These are phyloP conservation scores for Nycticorax nycticorax DNA, from an alignment of 2,113 vertebrate species.

Conservation along the genomic window DNA sequence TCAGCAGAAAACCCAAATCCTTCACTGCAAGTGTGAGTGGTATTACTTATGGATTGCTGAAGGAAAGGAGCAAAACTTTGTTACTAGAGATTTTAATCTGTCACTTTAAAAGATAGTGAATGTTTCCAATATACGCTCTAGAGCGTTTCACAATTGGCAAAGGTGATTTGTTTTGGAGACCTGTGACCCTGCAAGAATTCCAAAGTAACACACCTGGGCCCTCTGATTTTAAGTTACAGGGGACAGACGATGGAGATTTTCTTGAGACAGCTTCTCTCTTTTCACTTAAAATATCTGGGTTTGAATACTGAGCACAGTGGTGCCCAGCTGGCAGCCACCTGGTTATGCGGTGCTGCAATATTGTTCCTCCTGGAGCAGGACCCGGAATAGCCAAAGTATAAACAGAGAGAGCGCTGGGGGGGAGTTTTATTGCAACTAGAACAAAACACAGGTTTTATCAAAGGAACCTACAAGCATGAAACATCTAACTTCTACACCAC, in stretches of 20 bases:
- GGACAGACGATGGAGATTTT: not conserved
- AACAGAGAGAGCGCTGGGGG: not conserved
- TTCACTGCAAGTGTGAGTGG: not conserved
- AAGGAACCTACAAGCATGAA: not conserved
- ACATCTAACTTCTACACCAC: not conserved
- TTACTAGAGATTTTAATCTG: conserved; percentile 9
- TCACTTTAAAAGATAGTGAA: conserved; percentile 4
- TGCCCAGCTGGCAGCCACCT: not conserved
- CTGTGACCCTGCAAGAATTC: conserved; percentile 30
- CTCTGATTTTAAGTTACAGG: conserved; percentile 1
- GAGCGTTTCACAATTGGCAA: not conserved
- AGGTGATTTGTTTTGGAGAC: conserved; percentile 12
- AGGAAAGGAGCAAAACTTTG: not conserved
- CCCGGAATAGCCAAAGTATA: not conserved
- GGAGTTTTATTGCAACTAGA: not conserved
- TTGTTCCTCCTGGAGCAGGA: not conserved
- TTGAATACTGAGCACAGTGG: not conserved
- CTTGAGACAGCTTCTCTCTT: not conserved
- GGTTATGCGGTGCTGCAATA: not conserved
- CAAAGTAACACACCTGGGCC: not conserved
- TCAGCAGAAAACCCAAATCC: not conserved
- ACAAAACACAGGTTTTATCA: not conserved
- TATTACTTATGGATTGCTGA: not conserved
- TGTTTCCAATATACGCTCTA: not conserved
- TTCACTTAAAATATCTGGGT: not conserved